Percentiles rank a stretch among this genome's conserved stretches.
Evolutionary conservation across 2,113 vertebrate genomes (phyloP).

Genomic region (Semnornis frantzii): DNA sequence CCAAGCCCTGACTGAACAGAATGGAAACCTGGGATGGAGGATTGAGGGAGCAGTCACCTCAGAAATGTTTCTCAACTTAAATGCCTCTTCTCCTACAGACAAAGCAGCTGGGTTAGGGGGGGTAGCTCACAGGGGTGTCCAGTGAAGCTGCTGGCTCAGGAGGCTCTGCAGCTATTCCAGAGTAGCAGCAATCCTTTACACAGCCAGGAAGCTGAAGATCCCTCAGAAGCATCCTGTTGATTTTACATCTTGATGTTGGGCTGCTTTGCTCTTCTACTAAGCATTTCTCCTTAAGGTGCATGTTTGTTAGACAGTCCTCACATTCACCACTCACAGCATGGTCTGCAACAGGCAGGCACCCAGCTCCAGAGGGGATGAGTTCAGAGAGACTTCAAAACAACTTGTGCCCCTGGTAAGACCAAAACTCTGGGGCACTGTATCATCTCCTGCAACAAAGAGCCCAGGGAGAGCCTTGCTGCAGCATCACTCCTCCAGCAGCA

Average conservation of each 20-base stretch:
- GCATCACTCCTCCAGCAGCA: neutral
- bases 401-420: rapidly evolving
- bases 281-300: neutral
- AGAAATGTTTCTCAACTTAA: rapidly evolving
- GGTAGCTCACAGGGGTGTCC: neutral
- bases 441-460: neutral
- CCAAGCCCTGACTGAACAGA: rapidly evolving
- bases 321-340: rapidly evolving
- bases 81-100: no score
- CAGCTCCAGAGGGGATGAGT: neutral
- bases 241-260: neutral
- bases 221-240: neutral
- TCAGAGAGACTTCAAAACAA: neutral
- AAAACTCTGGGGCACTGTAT: rapidly evolving
- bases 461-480: neutral
- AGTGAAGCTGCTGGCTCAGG: neutral
- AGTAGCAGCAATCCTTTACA: neutral
- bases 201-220: neutral
- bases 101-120: neutral
- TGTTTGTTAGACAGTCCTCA: neutral
- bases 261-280: neutral
- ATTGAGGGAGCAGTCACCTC: neutral
- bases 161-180: neutral
- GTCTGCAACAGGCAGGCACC: neutral
- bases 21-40: neutral